A percentile compares a stretch with the other conserved stretches of the same genome.
Conservation (phyloP, 2,113 vertebrate genomes). For the Larimichthys polyactis region DNA sequence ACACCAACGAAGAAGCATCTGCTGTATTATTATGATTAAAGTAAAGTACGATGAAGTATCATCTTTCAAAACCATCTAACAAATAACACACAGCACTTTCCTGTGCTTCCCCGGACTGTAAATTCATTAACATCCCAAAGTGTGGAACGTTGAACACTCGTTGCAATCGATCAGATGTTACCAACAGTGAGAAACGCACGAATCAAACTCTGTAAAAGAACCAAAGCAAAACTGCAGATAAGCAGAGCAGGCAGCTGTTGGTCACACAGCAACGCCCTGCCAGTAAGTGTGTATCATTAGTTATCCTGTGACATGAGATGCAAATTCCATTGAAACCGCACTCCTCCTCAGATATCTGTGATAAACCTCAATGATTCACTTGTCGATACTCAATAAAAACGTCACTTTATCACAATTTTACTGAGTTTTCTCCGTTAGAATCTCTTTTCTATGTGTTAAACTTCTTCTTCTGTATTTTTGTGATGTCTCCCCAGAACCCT, state of each 20-base stretch:
- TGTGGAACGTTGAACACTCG: background rate
- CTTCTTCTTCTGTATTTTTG: background rate
- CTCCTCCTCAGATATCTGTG: constrained; percentile 3
- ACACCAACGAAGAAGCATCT: background rate
- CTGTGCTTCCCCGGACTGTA: too few species aligned
- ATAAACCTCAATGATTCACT: constrained; percentile 6
- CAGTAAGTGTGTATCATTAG: constrained; percentile 25
- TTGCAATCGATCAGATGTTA: background rate
- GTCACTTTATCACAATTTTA: background rate
- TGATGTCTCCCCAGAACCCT: constrained; percentile 85
- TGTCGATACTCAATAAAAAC: background rate
- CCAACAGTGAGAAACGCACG: background rate
- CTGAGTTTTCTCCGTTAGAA: background rate
- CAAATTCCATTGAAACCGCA: constrained; percentile 41
- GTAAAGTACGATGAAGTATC: background rate
- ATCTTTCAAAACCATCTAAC: background rate
- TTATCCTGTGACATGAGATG: constrained; percentile 33
- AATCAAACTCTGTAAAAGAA: constrained; percentile 6
- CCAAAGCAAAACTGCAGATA: constrained; percentile 17
- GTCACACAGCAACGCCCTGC: constrained; percentile 21
- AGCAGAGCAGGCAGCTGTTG: constrained; percentile 32
- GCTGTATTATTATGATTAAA: too few species aligned
- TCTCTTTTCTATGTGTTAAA: background rate
- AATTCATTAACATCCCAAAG: too few species aligned
- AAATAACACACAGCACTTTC: background rate